Evolutionary conservation across 2,797 vertebrate genomes (phyloP).

Genomic region (Microctenopoma lineatum): DNA sequence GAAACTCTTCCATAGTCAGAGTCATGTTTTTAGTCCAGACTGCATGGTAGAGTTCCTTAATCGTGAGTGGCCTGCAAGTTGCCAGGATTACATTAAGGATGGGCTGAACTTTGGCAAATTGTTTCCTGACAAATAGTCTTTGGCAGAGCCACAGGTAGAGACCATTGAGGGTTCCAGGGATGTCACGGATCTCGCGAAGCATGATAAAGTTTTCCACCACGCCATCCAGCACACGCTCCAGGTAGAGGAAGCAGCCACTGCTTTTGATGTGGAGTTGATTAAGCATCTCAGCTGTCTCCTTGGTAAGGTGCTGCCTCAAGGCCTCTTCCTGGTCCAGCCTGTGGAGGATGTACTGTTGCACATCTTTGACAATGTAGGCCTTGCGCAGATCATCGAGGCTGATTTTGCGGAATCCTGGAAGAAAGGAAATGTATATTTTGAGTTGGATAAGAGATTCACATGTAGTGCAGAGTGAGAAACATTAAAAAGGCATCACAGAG

Average conservation of each 20-base stretch:
- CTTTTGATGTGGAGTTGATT: constrained; percentile 99
- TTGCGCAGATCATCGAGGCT: constrained; percentile 98
- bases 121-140: constrained; percentile 98
- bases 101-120: constrained; percentile 98
- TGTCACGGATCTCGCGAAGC: constrained; percentile 97
- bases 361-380: constrained; percentile 98
- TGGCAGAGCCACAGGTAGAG: constrained; percentile 99
- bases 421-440: constrained; percentile 40
- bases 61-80: constrained; percentile 92
- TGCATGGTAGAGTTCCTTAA: constrained; percentile 93
- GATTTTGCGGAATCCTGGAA: constrained; percentile 96
- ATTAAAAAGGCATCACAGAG: not conserved
- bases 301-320: constrained; percentile 96
- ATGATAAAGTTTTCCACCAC: constrained; percentile 98
- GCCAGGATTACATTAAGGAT: constrained; percentile 97
- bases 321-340: constrained; percentile 97
- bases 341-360: constrained; percentile 99
- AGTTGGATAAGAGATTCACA: constrained; percentile 1
- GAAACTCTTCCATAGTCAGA: constrained; percentile 94
- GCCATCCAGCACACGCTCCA: constrained; percentile 96
- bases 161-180: constrained; percentile 97
- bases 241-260: constrained; percentile 97
- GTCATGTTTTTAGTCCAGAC: constrained; percentile 98
- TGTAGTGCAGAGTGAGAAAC: not conserved
- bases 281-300: constrained; percentile 98